These are phyloP conservation scores for Habropoda laboriosa DNA, from an alignment of 1,140 invertebrate species.

Conservation along the genomic window DNA sequence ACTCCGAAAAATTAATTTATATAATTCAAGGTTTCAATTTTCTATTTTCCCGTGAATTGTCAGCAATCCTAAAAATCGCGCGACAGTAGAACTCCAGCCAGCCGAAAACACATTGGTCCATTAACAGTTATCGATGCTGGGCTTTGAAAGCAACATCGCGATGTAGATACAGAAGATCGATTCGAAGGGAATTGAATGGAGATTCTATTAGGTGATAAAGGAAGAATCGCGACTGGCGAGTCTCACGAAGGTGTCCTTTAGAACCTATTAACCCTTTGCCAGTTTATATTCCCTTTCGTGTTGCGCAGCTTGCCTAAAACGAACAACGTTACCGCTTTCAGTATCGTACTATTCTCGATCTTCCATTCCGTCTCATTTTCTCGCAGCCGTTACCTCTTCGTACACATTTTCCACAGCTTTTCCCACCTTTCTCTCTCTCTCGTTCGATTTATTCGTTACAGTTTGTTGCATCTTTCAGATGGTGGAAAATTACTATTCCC, in stretches of 20 bases:
- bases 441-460: neutral
- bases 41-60: too few species aligned
- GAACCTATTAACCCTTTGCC: neutral
- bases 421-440: neutral
- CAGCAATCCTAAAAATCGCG: too few species aligned
- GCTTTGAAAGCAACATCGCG: neutral
- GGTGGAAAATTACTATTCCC: neutral
- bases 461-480: neutral
- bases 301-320: neutral
- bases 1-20: too few species aligned
- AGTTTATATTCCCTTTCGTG: neutral
- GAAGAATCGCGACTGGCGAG: neutral
- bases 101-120: neutral
- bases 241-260: neutral
- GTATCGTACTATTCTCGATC: neutral
- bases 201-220: conserved; percentile 5
- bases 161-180: neutral
- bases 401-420: neutral
- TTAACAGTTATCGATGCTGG: neutral
- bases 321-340: too few species aligned
- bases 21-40: too few species aligned
- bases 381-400: neutral
- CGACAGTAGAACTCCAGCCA: too few species aligned
- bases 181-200: neutral
- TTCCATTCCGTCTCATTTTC: neutral